Evolutionary conservation across 2,113 vertebrate genomes (phyloP).

Genomic region (Melospiza georgiana): DNA sequence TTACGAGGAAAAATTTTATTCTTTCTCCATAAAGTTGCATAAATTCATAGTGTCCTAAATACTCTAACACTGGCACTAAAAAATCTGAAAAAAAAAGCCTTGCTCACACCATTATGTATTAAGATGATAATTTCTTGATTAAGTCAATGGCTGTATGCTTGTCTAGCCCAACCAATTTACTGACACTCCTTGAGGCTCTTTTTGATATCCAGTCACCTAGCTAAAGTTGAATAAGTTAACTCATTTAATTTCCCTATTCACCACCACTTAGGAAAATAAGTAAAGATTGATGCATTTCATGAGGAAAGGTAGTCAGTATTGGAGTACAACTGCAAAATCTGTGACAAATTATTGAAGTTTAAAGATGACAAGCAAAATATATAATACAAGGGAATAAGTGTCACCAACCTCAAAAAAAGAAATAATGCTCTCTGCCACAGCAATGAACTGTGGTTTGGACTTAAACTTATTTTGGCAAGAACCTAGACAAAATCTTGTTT

Average conservation of each 20-base stretch:
- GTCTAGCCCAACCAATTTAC: neutral
- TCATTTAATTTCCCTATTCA: neutral
- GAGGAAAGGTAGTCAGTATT: neutral
- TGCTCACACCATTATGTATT: neutral
- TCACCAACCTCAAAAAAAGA: neutral
- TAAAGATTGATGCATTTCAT: neutral
- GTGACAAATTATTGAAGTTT: neutral
- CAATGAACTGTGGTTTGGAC: neutral
- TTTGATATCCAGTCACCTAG: neutral
- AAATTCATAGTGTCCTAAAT: neutral
- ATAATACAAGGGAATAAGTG: neutral
- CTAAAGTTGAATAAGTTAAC: neutral
- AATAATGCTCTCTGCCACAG: neutral
- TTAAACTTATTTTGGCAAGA: neutral
- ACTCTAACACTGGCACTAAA: neutral
- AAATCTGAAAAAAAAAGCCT: neutral
- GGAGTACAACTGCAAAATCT: neutral
- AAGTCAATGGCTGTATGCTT: neutral
- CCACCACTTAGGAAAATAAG: neutral
- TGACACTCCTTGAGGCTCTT: neutral
- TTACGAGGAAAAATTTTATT: neutral
- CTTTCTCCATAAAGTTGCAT: neutral
- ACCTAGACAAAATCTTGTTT: neutral
- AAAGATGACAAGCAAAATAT: neutral
- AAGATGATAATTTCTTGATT: neutral